Evolutionary conservation across 2,888 invertebrate species (phyloP).

Genomic region (Criorhina ranunculi): DNA sequence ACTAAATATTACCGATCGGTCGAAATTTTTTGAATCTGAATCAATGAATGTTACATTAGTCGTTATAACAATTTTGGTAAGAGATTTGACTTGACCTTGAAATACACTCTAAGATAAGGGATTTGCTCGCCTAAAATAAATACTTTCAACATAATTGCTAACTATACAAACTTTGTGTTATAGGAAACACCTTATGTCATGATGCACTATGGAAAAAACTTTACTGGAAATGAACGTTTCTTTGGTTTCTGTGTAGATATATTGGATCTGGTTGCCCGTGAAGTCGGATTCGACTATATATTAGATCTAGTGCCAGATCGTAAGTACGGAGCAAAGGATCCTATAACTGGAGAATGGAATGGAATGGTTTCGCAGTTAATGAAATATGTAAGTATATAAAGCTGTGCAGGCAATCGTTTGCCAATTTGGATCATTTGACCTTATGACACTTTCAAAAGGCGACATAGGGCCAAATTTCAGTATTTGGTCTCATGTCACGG

Average conservation of each 20-base stretch:
- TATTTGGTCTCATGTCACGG: no score
- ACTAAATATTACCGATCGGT: conserved; percentile 89
- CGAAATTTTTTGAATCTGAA: conserved; percentile 90
- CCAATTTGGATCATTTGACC: no score
- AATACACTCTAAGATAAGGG: neutral
- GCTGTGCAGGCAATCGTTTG: no score
- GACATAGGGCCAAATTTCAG: no score
- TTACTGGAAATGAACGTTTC: conserved; percentile 90
- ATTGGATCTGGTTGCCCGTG: conserved; percentile 88
- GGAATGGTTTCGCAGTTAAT: conserved; percentile 90
- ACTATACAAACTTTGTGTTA: neutral
- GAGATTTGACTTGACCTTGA: no score
- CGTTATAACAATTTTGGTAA: conserved; percentile 91
- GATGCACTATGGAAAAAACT: conserved; percentile 89
- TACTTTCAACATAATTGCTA: neutral
- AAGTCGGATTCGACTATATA: conserved; percentile 90
- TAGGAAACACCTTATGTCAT: conserved; percentile 91
- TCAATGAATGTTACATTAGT: conserved; percentile 90
- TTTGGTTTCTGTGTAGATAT: conserved; percentile 93
- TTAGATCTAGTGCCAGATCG: conserved; percentile 89
- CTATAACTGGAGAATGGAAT: conserved; percentile 91
- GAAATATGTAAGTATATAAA: conserved; percentile 89
- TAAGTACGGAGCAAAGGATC: conserved; percentile 90
- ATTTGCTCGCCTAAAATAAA: no score
- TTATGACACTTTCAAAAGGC: no score